These are phyloP conservation scores for Stenodera caucasica DNA, from an alignment of 2,888 invertebrate genomes.

Conservation along the genomic window DNA sequence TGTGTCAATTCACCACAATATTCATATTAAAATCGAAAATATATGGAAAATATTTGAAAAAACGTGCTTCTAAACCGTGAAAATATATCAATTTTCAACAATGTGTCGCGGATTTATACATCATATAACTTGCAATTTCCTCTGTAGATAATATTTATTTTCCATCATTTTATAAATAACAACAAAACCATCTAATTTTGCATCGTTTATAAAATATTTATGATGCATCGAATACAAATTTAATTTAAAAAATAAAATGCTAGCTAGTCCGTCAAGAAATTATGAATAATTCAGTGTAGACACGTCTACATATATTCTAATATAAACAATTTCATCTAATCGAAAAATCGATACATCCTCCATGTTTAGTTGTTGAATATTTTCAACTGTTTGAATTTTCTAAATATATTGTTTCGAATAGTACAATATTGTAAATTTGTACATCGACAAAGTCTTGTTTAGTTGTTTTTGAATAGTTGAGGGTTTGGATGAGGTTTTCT, in stretches of 20 bases:
- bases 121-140: slow-evolving; percentile 18
- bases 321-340: not conserved
- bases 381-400: no score
- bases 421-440: not conserved
- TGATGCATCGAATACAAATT: slow-evolving; percentile 4
- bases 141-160: slow-evolving; percentile 9
- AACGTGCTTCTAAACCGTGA: slow-evolving; percentile 9
- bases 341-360: not conserved
- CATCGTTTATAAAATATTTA: not conserved
- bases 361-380: not conserved
- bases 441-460: not conserved
- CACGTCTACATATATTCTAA: not conserved
- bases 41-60: not conserved
- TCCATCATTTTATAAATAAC: slow-evolving; percentile 5
- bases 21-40: not conserved
- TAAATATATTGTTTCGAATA: not conserved
- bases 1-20: not conserved
- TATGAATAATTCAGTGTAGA: slow-evolving; percentile 6
- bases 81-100: slow-evolving; percentile 17
- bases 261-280: not conserved
- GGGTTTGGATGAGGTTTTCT: not conserved
- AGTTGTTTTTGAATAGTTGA: not conserved
- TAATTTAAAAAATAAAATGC: slow-evolving; percentile 3
- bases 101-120: slow-evolving; percentile 11
- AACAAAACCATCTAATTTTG: not conserved